A percentile compares a stretch with the other conserved stretches of the same genome.
Conservation (phyloP, 1,140 invertebrate species). For the Rhagoletis zephyria region DNA sequence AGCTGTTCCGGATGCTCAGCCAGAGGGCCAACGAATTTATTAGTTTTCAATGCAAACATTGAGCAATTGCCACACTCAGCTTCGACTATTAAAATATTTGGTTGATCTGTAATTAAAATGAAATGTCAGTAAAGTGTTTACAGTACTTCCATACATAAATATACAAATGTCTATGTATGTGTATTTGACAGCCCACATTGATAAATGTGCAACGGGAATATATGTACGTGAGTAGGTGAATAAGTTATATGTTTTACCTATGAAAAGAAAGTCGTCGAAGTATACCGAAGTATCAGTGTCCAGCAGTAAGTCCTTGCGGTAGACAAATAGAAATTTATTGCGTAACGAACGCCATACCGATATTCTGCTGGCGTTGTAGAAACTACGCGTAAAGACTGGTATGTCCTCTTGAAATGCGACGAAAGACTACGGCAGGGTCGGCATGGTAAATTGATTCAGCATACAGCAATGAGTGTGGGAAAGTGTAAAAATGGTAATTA, state of each 20-base stretch:
- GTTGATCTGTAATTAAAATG: conserved; percentile 63
- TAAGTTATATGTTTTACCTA: conserved; percentile 57
- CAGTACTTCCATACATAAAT: neutral
- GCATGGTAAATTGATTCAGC: neutral
- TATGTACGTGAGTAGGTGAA: neutral
- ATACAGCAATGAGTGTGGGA: neutral
- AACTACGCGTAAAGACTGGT: conserved; percentile 60
- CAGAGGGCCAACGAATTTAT: conserved; percentile 64
- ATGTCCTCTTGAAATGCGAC: conserved; percentile 67
- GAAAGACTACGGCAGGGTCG: conserved; percentile 59
- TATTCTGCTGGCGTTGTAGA: conserved; percentile 65
- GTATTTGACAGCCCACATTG: neutral
- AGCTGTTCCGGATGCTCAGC: conserved; percentile 54
- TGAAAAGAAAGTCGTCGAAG: conserved; percentile 61
- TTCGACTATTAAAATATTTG: conserved; percentile 63
- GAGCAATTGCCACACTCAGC: conserved; percentile 60
- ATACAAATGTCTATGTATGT: neutral
- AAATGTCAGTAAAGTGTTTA: neutral
- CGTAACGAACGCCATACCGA: conserved; percentile 65
- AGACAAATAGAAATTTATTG: conserved; percentile 66
- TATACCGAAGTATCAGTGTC: conserved; percentile 35
- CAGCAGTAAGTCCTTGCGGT: conserved; percentile 59
- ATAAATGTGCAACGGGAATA: neutral
- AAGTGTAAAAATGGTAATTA: conserved; percentile 61
- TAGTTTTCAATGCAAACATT: conserved; percentile 64